Conservation (phyloP, 2,888 invertebrate species). For the Agrilus biguttatus region DNA sequence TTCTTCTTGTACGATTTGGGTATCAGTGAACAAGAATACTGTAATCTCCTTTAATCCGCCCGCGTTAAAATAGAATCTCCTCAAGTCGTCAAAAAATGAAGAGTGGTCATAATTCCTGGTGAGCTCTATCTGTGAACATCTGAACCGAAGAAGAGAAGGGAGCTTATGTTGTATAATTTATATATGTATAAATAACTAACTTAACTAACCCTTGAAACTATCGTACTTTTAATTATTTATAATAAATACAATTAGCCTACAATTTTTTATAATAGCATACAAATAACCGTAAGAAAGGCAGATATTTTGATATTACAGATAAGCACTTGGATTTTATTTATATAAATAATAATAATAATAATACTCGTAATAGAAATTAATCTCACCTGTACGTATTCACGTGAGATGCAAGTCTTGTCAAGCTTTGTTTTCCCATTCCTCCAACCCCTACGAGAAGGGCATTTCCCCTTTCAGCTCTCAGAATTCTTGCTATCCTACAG, state of each 20-base stretch:
- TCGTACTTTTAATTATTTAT: too few relatives aligned
- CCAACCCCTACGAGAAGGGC: slow-evolving; percentile 78
- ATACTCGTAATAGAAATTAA: neutral
- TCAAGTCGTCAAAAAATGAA: slow-evolving; percentile 75
- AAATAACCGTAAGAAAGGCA: too few relatives aligned
- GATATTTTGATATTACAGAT: too few relatives aligned
- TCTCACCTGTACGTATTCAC: slow-evolving; percentile 62
- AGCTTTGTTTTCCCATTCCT: slow-evolving; percentile 77
- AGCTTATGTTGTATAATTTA: too few relatives aligned
- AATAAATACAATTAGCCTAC: too few relatives aligned
- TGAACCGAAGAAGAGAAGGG: slow-evolving; percentile 19
- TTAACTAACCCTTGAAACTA: too few relatives aligned
- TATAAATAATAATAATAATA: slow-evolving; percentile 1
- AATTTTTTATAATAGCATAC: too few relatives aligned
- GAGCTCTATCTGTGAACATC: slow-evolving; percentile 79
- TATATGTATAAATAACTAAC: too few relatives aligned
- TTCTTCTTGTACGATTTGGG: slow-evolving; percentile 80
- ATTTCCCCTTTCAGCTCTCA: slow-evolving; percentile 78
- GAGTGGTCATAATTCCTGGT: slow-evolving; percentile 69
- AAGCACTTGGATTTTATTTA: too few relatives aligned
- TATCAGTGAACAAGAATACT: slow-evolving; percentile 79
- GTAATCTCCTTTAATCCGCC: slow-evolving; percentile 61
- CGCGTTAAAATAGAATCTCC: slow-evolving; percentile 63
- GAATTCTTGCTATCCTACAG: slow-evolving; percentile 68
- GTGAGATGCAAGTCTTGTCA: slow-evolving; percentile 72